Percentiles rank a stretch among this genome's conserved stretches.
These are phyloP conservation scores for Hippocampus barbouri DNA, from an alignment of 2,113 vertebrate genomes.

Conservation along the genomic window DNA sequence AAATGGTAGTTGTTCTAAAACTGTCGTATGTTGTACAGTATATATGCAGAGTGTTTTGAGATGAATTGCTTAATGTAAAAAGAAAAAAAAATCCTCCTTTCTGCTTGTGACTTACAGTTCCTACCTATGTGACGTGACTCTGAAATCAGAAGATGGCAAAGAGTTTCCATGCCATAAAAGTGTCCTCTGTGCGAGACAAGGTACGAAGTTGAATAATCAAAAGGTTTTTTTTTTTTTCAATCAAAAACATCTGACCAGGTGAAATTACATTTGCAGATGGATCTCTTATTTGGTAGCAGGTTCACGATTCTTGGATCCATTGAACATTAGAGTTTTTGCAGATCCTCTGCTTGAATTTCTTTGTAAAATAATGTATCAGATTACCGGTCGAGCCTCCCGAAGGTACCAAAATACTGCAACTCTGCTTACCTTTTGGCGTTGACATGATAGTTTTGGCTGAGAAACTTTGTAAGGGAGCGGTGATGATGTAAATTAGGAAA, in stretches of 20 bases:
- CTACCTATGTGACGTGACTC: slow-evolving; percentile 87
- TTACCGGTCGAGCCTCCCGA: too few species aligned
- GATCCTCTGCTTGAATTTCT: too few species aligned
- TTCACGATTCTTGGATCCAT: too few species aligned
- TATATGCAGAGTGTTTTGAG: background rate
- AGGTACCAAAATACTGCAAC: background rate
- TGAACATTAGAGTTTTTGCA: too few species aligned
- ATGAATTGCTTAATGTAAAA: background rate
- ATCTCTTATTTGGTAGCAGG: too few species aligned
- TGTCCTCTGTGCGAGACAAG: slow-evolving; percentile 92
- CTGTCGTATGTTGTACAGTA: background rate
- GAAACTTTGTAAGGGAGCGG: background rate
- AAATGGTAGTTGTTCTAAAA: slow-evolving; percentile 75
- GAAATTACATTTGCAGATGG: too few species aligned
- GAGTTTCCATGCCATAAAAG: slow-evolving; percentile 95
- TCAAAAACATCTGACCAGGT: too few species aligned
- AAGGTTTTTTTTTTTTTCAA: too few species aligned
- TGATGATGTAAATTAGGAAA: background rate
- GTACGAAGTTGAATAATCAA: slow-evolving; percentile 66
- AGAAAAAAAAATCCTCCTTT: background rate
- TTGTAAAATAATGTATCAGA: too few species aligned
- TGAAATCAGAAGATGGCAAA: slow-evolving; percentile 90
- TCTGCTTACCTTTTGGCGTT: background rate
- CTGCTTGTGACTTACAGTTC: slow-evolving; percentile 69
- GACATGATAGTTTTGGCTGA: background rate